Base-by-base conservation (phyloP, 2,113 vertebrate genomes). In the Proterorhinus semilunaris region DNA sequence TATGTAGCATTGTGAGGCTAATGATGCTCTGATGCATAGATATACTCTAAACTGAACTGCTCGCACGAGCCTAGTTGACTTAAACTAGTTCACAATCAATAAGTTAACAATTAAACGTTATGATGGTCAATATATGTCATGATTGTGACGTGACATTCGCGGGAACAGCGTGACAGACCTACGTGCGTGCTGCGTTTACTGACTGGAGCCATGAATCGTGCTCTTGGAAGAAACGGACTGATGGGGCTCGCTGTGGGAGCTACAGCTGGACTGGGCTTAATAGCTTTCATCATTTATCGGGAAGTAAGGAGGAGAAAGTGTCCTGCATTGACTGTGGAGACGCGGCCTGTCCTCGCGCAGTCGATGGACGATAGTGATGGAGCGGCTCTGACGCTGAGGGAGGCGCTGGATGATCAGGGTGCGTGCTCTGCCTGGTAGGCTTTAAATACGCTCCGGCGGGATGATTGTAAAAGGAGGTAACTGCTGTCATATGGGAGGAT, bases 171-270 rank as follows among this genome's bases (percentile, higher is more conserved):
- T 46, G 62, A 63, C 58, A 45, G 13, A 17, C 51, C 11, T 1
- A 51, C 1, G 12, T 4, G 9, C 17, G 11, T 7, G 16, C n/a
- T 21, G 45, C 15, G 61, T 45, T 17, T 2, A 46, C 13, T 10
- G 44, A 4, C 44, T 4, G 48, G 13, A 65, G 51, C 67, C 0
- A 87, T 87, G 86, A 87, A 66, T 69, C 3, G 62, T 45, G 61
- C 74, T 69, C 55, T 91, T 5, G 88, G 91, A 0, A 89, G 82
- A 62, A 89, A 49, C 65, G 75, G 85, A 1, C 12, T 86, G 8
- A 74, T 93, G 16, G 89, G 89, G 10, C 78, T 93, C 0, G 86
- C 89, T 0, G 72, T 91, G 2, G 90, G 90, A 48, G 90, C 89
- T 1, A 85, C 91, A 0, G 83, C 89, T 12, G 90, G 91, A 1